Percentiles rank a stretch among this genome's conserved stretches.
These are phyloP conservation scores for Ptychochromis oligacanthus DNA, from an alignment of 2,113 vertebrate species.

Conservation along the genomic window DNA sequence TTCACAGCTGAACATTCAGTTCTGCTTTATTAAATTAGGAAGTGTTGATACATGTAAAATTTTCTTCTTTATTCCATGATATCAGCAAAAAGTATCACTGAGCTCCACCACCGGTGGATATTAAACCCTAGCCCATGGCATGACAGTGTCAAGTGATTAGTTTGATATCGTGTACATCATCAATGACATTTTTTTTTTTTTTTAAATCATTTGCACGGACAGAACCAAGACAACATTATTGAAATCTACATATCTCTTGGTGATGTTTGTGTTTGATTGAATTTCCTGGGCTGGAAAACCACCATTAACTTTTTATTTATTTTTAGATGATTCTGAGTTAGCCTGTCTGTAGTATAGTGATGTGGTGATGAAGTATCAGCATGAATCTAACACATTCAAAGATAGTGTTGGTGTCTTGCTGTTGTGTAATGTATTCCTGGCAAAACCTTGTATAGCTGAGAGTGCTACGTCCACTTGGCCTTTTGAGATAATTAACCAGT, in stretches of 20 bases:
- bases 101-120: background rate
- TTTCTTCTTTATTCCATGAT: background rate
- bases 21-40: conserved; percentile 12
- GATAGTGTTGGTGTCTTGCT: background rate
- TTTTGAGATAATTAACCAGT: background rate
- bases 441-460: background rate
- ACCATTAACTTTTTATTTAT: background rate
- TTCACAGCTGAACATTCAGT: background rate
- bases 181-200: no score
- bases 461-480: background rate
- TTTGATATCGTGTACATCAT: no score
- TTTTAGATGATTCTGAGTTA: background rate
- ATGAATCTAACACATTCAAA: background rate
- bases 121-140: background rate
- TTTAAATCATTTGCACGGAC: no score
- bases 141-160: background rate
- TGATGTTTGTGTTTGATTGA: background rate
- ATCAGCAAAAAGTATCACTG: background rate
- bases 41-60: background rate
- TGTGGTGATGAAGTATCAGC: background rate
- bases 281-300: background rate
- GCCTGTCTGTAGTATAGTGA: background rate
- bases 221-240: no score
- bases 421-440: background rate
- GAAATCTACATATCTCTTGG: no score